Conservation (phyloP, 2,113 vertebrate genomes). For the Conger conger region DNA sequence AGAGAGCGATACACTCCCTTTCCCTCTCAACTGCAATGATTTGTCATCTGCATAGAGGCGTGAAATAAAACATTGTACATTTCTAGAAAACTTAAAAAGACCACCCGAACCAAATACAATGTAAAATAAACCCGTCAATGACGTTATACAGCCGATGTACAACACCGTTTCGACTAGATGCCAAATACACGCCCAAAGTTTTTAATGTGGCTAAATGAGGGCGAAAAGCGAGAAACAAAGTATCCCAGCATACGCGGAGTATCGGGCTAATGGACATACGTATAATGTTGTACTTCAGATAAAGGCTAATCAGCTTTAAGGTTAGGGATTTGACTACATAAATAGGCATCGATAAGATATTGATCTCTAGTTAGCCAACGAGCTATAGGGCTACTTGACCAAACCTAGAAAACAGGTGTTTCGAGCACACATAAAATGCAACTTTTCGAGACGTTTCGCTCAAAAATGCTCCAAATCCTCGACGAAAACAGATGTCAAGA, state of each 20-base stretch:
- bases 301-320: neutral
- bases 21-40: conserved; percentile 3
- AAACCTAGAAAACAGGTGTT: conserved; percentile 28
- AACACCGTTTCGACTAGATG: neutral
- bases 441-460: conserved; percentile 1
- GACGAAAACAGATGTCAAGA: neutral
- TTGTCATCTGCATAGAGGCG: conserved; percentile 7
- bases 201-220: neutral
- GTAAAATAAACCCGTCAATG: neutral
- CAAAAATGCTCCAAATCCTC: neutral
- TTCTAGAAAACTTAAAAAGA: neutral
- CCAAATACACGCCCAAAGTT: conserved; percentile 13
- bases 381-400: neutral
- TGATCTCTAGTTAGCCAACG: neutral
- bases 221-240: neutral
- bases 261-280: neutral
- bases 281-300: neutral
- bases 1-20: neutral
- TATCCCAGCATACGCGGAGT: neutral
- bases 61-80: conserved; percentile 1
- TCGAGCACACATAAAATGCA: conserved; percentile 1
- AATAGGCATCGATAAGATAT: neutral
- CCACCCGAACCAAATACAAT: neutral
- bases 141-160: neutral
- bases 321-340: neutral